These are phyloP conservation scores for Pluvianellus socialis DNA, from an alignment of 2,113 vertebrate species.

Conservation along the genomic window DNA sequence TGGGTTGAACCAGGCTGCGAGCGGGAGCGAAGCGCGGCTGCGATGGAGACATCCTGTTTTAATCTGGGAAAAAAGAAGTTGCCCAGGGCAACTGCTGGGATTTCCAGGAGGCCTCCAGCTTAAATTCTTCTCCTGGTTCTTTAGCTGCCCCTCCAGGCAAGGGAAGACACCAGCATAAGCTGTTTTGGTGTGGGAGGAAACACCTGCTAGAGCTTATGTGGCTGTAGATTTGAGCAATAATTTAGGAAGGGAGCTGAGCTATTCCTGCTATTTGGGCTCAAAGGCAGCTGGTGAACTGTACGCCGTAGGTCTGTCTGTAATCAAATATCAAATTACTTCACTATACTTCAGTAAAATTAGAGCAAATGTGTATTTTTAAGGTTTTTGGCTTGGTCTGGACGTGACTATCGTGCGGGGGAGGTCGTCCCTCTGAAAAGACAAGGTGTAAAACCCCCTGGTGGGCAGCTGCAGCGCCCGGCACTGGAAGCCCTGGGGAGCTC, in stretches of 20 bases:
- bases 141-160: neutral
- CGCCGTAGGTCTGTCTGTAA: neutral
- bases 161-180: neutral
- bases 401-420: accelerated
- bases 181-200: neutral
- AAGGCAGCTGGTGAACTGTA: neutral
- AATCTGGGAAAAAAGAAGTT: neutral
- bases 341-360: neutral
- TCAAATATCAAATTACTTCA: neutral
- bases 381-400: neutral
- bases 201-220: neutral
- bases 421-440: neutral
- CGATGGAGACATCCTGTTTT: neutral
- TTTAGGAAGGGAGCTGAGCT: neutral
- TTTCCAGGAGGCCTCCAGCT: neutral
- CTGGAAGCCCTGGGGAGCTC: neutral
- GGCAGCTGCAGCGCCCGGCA: neutral
- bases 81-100: neutral
- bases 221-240: neutral
- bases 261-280: neutral
- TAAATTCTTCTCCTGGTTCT: neutral
- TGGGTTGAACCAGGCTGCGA: neutral
- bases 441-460: no score
- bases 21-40: neutral
- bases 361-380: neutral